Evolutionary conservation across 2,113 vertebrate genomes (phyloP), one percentile per base, ranked within the genome.

Genomic region (Paracanthobrama guichenoti): DNA sequence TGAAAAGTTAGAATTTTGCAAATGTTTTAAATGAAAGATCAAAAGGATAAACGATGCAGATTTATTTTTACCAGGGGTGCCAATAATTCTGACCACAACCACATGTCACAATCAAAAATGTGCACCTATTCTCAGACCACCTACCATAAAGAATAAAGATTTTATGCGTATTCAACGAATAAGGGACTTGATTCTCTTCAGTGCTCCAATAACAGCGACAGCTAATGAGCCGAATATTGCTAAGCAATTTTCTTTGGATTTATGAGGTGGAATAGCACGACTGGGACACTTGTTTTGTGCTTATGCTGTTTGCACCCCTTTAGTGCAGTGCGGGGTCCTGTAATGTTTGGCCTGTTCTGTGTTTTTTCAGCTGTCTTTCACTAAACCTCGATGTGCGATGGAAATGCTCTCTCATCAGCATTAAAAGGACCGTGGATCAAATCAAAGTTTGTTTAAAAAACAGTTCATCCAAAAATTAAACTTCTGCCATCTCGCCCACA

Each of bases 341-440:
- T 57, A n/a, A 44, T 26, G 48, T 18, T 82, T 77, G 79, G 72
- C 62, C 64, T 59, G 80, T n/a, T 69, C 14, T 0, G 13, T 82
- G 72, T 82, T 77, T 77, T 86, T 44, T 42, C 81, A 50, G 73
- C 62, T 82, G 73, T 74, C 50, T 75, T 44, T 79, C 60, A 66
- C 26, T 31, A 80, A 80, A 80, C 44, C 24, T 18, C 39, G 35
- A 3, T 18, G 6, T 55, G 48, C 11, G 74, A 76, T 76, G 73
- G 26, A 76, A 57, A 31, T 50, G 20, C 35, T 50, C 42, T n/a
- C 16, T 31, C 42, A 80, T 80, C 44, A 31, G 60, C 59, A 50
- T 80, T 46, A 59, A 79, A 69, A 44, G 31, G 26, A 11, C 76
- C 10, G 6, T 71, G 14, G 22, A 82, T 69, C 53, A 66, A 77